Conservation (phyloP, 2,113 vertebrate genomes). For the Nymphicus hollandicus region DNA sequence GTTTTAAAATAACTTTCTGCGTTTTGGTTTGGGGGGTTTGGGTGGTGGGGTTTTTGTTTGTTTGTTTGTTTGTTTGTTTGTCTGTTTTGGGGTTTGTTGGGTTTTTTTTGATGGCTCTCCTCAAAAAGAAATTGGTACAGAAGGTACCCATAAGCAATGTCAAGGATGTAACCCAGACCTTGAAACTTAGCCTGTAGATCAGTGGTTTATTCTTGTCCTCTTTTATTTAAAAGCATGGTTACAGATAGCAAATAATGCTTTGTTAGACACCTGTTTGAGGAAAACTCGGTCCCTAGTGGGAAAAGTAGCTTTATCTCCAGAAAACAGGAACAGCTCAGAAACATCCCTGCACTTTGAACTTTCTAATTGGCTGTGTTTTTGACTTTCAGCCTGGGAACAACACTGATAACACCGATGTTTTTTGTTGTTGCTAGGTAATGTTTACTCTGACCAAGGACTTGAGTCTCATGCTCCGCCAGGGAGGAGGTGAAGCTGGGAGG, state of each 20-base stretch:
- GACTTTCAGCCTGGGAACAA: no score
- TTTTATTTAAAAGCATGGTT: background rate
- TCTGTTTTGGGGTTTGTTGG: background rate
- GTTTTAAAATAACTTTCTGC: background rate
- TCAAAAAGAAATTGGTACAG: background rate
- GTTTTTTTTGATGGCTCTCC: background rate
- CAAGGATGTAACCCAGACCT: background rate
- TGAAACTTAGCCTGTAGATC: background rate
- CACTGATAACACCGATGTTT: no score
- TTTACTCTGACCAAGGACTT: no score
- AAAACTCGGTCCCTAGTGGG: background rate
- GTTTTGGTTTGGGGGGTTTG: background rate
- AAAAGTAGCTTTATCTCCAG: background rate
- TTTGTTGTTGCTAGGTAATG: no score
- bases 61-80: background rate
- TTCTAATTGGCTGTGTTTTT: background rate
- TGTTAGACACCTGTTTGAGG: background rate
- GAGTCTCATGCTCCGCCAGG: no score
- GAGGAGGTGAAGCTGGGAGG: no score
- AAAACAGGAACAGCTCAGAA: background rate
- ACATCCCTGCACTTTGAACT: background rate
- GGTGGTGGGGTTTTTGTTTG: background rate
- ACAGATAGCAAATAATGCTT: background rate
- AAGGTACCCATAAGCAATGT: background rate
- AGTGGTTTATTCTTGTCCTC: background rate